Conservation (phyloP, 2,888 invertebrate species). For the Oscheius sp. region DNA sequence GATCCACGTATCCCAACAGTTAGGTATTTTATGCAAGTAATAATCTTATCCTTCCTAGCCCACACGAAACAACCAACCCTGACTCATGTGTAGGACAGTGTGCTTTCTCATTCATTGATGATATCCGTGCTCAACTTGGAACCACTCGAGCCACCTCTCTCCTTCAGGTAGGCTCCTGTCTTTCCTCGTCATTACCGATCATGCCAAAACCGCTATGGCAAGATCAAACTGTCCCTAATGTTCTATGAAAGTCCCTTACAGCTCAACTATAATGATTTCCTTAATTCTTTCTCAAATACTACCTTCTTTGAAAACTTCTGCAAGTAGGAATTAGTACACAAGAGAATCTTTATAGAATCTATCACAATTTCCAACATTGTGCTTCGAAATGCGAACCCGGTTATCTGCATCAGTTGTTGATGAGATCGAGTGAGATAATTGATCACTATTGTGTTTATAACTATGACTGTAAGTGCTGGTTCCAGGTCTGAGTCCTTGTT, state of each 20-base stretch:
- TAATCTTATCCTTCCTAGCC: constrained; percentile 37
- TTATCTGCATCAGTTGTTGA: constrained; percentile 64
- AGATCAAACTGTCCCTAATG: too few relatives aligned
- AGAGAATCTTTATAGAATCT: constrained; percentile 51
- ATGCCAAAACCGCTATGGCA: too few relatives aligned
- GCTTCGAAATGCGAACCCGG: constrained; percentile 64
- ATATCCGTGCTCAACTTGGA: constrained; percentile 59
- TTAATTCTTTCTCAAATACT: constrained; percentile 63
- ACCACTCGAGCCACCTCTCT: constrained; percentile 52
- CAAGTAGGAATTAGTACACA: constrained; percentile 42
- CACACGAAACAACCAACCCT: constrained; percentile 51
- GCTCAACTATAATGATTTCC: constrained; percentile 67
- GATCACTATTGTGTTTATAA: constrained; percentile 69
- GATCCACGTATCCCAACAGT: constrained; percentile 63
- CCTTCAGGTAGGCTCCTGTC: constrained; percentile 31
- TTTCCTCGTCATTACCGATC: background rate
- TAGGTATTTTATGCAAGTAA: constrained; percentile 36
- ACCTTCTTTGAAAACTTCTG: constrained; percentile 68
- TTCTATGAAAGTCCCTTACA: constrained; percentile 44
- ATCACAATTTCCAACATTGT: constrained; percentile 66
- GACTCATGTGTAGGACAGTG: constrained; percentile 69
- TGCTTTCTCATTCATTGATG: constrained; percentile 64
- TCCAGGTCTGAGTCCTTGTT: background rate
- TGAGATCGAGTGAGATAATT: constrained; percentile 63
- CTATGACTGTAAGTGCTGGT: constrained; percentile 49